Evolutionary conservation across 2,797 vertebrate genomes (phyloP).

Genomic region (Tokudaia tokunoshimensis): DNA sequence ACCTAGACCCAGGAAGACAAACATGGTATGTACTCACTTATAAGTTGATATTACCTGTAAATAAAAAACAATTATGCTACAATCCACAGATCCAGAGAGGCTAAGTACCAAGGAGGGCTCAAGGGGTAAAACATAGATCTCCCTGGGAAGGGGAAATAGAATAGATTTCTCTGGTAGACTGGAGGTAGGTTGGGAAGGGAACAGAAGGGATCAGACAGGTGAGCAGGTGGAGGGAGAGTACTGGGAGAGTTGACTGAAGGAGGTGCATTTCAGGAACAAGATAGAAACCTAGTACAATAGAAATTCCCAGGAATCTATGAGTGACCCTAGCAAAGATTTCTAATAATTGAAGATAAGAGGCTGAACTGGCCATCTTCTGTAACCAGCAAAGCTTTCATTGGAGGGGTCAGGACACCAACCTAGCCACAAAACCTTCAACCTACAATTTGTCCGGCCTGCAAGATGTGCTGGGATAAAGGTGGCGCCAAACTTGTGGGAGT

Average conservation of each 20-base stretch:
- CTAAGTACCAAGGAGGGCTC: not conserved
- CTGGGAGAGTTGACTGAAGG: not conserved
- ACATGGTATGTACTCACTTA: not conserved
- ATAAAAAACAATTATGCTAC: not conserved
- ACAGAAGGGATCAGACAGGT: not conserved
- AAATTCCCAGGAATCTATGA: not conserved
- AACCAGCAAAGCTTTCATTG: not conserved
- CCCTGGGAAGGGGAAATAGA: not conserved
- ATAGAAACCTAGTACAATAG: not conserved
- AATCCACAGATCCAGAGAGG: not conserved
- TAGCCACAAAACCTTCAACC: not conserved
- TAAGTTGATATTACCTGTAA: not conserved
- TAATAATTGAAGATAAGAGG: not conserved
- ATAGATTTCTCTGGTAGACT: not conserved
- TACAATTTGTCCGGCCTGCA: not conserved
- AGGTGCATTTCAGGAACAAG: accelerated
- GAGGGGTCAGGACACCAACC: not conserved
- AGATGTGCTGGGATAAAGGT: not conserved
- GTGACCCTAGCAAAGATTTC: not conserved
- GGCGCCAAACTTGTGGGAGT: not conserved
- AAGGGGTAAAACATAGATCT: not conserved
- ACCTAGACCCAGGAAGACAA: not conserved
- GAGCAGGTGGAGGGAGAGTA: not conserved
- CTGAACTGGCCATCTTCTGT: not conserved
- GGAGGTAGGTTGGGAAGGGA: not conserved